Evolutionary conservation across 2,797 vertebrate species (phyloP), one percentile per base, ranked within the genome.

Genomic region (Rhinichthys osculus): DNA sequence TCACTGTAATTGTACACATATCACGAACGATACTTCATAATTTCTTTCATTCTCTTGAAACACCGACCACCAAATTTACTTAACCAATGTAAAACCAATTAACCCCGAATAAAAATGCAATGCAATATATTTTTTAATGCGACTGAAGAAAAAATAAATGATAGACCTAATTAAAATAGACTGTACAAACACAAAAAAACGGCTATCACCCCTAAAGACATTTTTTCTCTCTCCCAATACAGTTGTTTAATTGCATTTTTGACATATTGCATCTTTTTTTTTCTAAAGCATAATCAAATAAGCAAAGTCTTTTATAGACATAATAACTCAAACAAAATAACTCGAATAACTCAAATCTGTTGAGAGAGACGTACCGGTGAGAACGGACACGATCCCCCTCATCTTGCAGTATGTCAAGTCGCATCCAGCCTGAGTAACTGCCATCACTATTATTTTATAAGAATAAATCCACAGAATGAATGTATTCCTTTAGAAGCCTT

Each of bases 401-500:
- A 96, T 96, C 78, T 91, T 96, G 93, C 95, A 96, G 91, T 96
- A 96, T 38, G 95, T 95, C 10, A 96, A 88, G 38, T 96, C 95
- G 40, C 94, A 95, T 91, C 93, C 93, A 87, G 94, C 93, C 70
- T 95, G 91, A 0, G 95, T 96, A 80, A 95, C 93, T 66, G 93
- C 95, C 95, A 96, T 96, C 86, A 14, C 85, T 40, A 33, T 21
- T 64, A 50, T 59, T 84, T 50, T 82, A 88, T 87, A 50, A 50
- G 1, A 35, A 69, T 81, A 23, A 54, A 62, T 78, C 50, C 67
- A 78, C 59, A 9, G 57, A 9, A 38, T 7, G 38, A 62, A 73
- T 47, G 14, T 44, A 21, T 77, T 74, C 62, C 73, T 70, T 70
- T 16, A 40, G 57, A 9, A 62, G 70, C n/a, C 4, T 67, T 54